Evolutionary conservation across 2,113 vertebrate species (phyloP), one percentile per base, ranked within the genome.

Genomic region (Raja brachyura): DNA sequence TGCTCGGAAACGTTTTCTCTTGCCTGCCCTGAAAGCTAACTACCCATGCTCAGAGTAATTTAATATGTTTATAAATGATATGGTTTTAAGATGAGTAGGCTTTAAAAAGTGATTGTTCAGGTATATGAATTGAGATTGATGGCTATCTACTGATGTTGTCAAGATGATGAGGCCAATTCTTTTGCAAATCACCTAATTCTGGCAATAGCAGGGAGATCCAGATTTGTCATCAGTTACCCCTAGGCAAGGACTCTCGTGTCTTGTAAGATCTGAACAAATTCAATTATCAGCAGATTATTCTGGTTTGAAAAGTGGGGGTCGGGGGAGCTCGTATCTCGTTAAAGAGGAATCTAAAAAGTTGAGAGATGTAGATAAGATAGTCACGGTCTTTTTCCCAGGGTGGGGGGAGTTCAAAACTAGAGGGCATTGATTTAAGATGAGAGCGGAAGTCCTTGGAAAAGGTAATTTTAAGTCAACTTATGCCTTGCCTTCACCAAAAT

Each of bases 281-380:
- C n/a, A 77, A 77, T 77, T 77, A 73, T 77, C n/a, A 77, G 75
- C n/a, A 77, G n/a, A 33, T 33, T 77, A 31, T 77, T 77, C 75
- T 77, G n/a, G n/a, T 13, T 77, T 31, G 75, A 77, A 14, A 48
- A 48, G 39, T 48, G 75, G 9, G n/a, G n/a, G 75, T 31, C 10
- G 4, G 11, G 16, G 10, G 4, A 33, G 8, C 75, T 77, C 75
- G 10, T 31, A 33, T 33, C 20, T 75, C 25, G 22, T 33, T 33
- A 4, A 48, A 48, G 39, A 48, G 39, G 39, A 48, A 48, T 48
- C 39, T 48, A 48, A 48, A 48, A 48, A 48, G 39, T 48, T 48
- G 39, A 48, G 39, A 48, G 39, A 3, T 48, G 39, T 48, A 48
- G 39, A 48, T 48, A 48, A 48, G 39, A 48, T 48, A 3, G 39